Evolutionary conservation across 2,113 vertebrate genomes (phyloP).

Genomic region (Pluvialis apricaria): DNA sequence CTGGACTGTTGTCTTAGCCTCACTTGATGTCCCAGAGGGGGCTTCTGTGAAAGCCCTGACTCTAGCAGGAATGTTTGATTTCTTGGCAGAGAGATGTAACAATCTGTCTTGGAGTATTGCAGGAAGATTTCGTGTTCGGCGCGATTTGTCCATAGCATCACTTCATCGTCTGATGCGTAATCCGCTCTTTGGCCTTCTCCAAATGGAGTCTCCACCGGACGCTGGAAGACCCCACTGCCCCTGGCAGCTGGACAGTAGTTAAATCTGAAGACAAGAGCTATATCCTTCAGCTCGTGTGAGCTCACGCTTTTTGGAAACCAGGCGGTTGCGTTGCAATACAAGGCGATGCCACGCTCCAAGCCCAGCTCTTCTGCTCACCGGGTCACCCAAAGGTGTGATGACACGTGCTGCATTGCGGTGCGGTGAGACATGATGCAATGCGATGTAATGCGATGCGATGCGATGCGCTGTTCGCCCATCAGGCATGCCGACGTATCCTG

Average conservation of each 20-base stretch:
- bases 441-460: too few species aligned
- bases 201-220: neutral
- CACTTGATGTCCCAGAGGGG: slow-evolving; percentile 38
- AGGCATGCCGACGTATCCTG: fast-evolving
- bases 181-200: neutral
- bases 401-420: fast-evolving
- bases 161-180: neutral
- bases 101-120: slow-evolving; percentile 11
- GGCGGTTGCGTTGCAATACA: fast-evolving
- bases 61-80: slow-evolving; percentile 47
- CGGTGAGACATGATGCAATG: neutral
- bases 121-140: neutral
- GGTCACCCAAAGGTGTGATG: fast-evolving
- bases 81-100: slow-evolving; percentile 31
- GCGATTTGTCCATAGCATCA: neutral
- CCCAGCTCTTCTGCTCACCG: neutral
- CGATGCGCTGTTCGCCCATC: neutral
- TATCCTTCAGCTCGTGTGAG: neutral
- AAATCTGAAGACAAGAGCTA: neutral
- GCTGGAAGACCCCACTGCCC: fast-evolving
- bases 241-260: neutral
- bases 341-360: fast-evolving
- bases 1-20: slow-evolving; percentile 57
- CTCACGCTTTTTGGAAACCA: neutral
- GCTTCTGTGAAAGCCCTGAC: slow-evolving; percentile 50